Evolutionary conservation across 2,797 vertebrate species (phyloP).

Genomic region (Sparidentex hasta): DNA sequence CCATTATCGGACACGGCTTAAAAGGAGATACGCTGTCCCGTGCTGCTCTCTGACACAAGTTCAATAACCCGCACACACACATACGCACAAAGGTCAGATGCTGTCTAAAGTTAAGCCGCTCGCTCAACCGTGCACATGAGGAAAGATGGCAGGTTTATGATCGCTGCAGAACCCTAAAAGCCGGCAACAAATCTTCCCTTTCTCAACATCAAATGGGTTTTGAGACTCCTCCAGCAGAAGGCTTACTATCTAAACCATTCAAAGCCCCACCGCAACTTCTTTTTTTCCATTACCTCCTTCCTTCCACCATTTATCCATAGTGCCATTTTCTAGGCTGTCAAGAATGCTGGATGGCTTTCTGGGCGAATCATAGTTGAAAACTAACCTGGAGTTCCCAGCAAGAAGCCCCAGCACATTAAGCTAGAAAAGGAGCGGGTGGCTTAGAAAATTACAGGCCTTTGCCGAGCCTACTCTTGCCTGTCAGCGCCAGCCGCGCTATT

Average conservation of each 20-base stretch:
- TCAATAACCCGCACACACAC: constrained; percentile 44
- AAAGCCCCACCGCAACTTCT: constrained; percentile 67
- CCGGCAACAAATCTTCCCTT: constrained; percentile 70
- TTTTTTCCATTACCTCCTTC: constrained; percentile 64
- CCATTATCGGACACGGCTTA: constrained; percentile 45
- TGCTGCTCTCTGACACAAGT: constrained; percentile 30
- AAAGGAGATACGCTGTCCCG: constrained; percentile 37
- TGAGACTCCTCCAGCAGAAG: constrained; percentile 57
- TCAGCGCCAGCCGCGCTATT: constrained; percentile 49
- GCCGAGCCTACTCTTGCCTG: constrained; percentile 52
- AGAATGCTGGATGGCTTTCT: constrained; percentile 68
- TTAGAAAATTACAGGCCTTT: constrained; percentile 75
- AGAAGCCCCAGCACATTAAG: constrained; percentile 70
- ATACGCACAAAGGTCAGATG: constrained; percentile 21
- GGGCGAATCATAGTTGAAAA: constrained; percentile 72
- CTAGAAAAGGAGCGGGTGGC: constrained; percentile 60
- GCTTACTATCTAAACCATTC: constrained; percentile 76
- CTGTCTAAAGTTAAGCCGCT: constrained; percentile 54
- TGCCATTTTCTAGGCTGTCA: constrained; percentile 75
- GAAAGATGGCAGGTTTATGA: constrained; percentile 67
- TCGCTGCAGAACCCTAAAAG: constrained; percentile 54
- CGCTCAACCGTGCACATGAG: constrained; percentile 38
- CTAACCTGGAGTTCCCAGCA: constrained; percentile 52
- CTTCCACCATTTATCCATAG: constrained; percentile 63
- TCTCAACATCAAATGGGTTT: constrained; percentile 71